Conservation (phyloP, 2,113 vertebrate genomes). For the Trinectes maculatus region DNA sequence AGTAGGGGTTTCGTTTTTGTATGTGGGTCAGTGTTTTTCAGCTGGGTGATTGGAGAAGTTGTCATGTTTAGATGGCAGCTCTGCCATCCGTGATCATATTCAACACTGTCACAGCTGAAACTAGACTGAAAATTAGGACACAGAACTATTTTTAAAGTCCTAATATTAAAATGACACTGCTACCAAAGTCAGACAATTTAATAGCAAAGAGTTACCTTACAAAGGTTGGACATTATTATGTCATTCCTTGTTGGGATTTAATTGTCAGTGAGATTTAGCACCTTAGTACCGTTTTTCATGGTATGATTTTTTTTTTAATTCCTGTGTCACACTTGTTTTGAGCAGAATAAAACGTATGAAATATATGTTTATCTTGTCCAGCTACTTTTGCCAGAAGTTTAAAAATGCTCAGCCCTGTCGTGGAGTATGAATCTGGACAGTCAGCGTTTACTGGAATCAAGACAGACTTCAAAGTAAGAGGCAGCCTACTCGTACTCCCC, state of each 20-base stretch:
- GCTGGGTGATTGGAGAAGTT: constrained; percentile 25
- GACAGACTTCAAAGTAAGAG: constrained; percentile 59
- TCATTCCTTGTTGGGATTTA: background rate
- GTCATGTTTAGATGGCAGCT: constrained; percentile 42
- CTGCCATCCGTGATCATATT: constrained; percentile 62
- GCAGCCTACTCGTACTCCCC: constrained; percentile 15
- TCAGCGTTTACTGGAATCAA: constrained; percentile 36
- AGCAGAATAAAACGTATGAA: background rate
- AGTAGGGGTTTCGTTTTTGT: constrained; percentile 38
- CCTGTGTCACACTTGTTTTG: background rate
- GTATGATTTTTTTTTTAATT: background rate
- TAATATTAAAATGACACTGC: too few species aligned
- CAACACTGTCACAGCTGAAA: constrained; percentile 6
- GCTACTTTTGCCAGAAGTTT: constrained; percentile 4
- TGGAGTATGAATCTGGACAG: constrained; percentile 37
- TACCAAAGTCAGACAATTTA: too few species aligned
- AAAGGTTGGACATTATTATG: background rate
- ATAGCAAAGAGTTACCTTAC: too few species aligned
- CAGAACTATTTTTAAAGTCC: too few species aligned
- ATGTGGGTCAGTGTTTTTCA: constrained; percentile 48
- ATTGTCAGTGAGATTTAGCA: background rate
- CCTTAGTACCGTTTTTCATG: too few species aligned
- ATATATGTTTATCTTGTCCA: background rate
- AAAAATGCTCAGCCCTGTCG: background rate
- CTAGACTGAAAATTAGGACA: constrained; percentile 17